Evolutionary conservation across 2,888 invertebrate genomes (phyloP).

Genomic region (Nudaria mundana): DNA sequence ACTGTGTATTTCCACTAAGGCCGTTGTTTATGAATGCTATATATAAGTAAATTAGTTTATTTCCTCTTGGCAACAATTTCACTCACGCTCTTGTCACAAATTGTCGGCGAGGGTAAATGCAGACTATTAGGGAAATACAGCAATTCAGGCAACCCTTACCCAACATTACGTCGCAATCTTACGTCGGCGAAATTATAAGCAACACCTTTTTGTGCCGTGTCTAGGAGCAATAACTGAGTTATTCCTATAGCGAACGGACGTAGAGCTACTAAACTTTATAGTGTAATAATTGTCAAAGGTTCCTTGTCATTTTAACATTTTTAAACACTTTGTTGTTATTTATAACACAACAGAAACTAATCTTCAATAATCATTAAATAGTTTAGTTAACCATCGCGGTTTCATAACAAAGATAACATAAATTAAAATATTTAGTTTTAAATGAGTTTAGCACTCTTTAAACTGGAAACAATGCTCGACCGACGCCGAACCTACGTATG

Average conservation of each 20-base stretch:
- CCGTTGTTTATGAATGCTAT: conserved; percentile 62
- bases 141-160: conserved; percentile 77
- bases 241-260: conserved; percentile 45
- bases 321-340: no score
- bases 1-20: conserved; percentile 56
- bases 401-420: no score
- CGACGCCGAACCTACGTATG: no score
- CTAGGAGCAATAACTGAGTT: conserved; percentile 62
- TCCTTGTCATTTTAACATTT: conserved; percentile 14
- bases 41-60: conserved; percentile 79
- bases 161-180: conserved; percentile 78
- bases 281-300: conserved; percentile 32
- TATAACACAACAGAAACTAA: no score
- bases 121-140: conserved; percentile 81
- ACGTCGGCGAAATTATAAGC: conserved; percentile 75
- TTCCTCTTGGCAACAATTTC: conserved; percentile 78
- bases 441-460: no score
- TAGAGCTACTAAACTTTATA: conserved; percentile 38
- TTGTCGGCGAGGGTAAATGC: conserved; percentile 78
- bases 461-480: no score
- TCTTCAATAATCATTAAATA: no score
- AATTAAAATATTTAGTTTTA: no score
- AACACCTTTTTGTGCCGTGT: conserved; percentile 76
- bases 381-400: no score
- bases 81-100: conserved; percentile 78